Evolutionary conservation across 2,113 vertebrate genomes (phyloP).

Genomic region (Toxotes jaculatrix): DNA sequence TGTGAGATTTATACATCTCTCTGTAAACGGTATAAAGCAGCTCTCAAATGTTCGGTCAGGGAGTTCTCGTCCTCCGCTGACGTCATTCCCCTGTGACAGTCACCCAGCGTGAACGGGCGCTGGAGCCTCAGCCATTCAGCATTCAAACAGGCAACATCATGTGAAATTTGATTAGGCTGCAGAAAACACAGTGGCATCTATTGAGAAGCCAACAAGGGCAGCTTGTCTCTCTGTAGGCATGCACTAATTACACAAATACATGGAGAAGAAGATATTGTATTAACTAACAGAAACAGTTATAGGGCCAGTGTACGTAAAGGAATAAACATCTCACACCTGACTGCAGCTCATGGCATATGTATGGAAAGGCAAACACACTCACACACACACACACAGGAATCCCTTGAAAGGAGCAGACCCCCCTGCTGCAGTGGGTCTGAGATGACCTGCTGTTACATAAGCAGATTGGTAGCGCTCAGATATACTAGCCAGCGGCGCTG

Average conservation of each 20-base stretch:
- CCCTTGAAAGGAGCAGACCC: constrained; percentile 55
- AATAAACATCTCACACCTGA: background rate
- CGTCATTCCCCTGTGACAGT: constrained; percentile 65
- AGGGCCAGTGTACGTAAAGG: background rate
- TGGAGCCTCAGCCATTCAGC: constrained; percentile 43
- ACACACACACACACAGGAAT: constrained; percentile 30
- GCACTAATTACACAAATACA: constrained; percentile 60
- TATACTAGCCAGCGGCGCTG: constrained; percentile 34
- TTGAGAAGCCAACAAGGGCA: constrained; percentile 79
- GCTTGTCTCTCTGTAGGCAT: constrained; percentile 67
- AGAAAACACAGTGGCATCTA: constrained; percentile 77
- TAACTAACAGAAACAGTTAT: constrained; percentile 13
- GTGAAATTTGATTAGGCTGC: constrained; percentile 80
- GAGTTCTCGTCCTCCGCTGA: constrained; percentile 57
- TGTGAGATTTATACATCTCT: background rate
- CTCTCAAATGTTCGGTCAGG: constrained; percentile 17
- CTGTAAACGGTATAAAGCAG: constrained; percentile 3
- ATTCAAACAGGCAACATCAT: constrained; percentile 69
- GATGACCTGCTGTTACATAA: constrained; percentile 78
- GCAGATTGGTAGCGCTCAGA: constrained; percentile 66
- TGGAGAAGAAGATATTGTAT: constrained; percentile 31
- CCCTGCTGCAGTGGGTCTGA: constrained; percentile 54
- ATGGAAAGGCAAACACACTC: constrained; percentile 6
- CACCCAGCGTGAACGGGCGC: constrained; percentile 23
- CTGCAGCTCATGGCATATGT: constrained; percentile 16